These are phyloP conservation scores for Oriolus oriolus DNA, from an alignment of 2,113 vertebrate species.

Conservation along the genomic window DNA sequence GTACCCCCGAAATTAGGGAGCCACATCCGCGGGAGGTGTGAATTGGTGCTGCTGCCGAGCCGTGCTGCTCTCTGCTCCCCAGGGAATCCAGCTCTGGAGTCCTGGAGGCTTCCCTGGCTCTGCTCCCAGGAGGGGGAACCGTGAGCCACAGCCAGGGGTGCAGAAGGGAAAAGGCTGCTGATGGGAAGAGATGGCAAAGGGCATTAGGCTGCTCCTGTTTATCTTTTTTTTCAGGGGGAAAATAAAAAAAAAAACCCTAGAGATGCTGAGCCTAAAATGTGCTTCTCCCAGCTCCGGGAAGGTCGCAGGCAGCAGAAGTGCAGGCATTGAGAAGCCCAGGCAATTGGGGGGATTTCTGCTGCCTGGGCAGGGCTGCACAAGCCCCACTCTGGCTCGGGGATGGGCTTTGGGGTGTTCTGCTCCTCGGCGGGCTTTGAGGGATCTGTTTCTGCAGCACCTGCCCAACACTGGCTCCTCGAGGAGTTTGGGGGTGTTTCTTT, in stretches of 20 bases:
- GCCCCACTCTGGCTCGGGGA: accelerated
- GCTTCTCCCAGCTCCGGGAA: not conserved
- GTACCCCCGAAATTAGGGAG: not conserved
- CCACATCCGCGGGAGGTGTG: not conserved
- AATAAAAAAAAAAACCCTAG: not conserved
- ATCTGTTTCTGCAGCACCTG: not conserved
- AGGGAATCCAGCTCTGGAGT: not conserved
- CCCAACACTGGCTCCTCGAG: not conserved
- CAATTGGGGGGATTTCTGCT: not conserved
- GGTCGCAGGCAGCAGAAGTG: not conserved
- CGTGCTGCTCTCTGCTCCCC: not conserved
- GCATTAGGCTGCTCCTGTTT: not conserved
- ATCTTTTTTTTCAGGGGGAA: not conserved
- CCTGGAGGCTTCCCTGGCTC: not conserved
- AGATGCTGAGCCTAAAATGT: not conserved
- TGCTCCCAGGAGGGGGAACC: not conserved
- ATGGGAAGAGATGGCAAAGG: not conserved
- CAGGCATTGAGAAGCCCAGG: not conserved
- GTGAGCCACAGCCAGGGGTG: accelerated
- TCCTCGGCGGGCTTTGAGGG: not conserved
- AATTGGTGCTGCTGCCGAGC: not conserved
- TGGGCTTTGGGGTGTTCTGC: not conserved
- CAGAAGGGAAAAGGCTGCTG: accelerated
- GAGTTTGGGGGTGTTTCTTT: not conserved
- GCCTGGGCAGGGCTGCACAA: accelerated